A percentile compares a stretch with the other conserved stretches of the same genome.
These are phyloP conservation scores for Metopolophium dirhodum DNA, from an alignment of 1,140 invertebrate genomes.

Conservation along the genomic window DNA sequence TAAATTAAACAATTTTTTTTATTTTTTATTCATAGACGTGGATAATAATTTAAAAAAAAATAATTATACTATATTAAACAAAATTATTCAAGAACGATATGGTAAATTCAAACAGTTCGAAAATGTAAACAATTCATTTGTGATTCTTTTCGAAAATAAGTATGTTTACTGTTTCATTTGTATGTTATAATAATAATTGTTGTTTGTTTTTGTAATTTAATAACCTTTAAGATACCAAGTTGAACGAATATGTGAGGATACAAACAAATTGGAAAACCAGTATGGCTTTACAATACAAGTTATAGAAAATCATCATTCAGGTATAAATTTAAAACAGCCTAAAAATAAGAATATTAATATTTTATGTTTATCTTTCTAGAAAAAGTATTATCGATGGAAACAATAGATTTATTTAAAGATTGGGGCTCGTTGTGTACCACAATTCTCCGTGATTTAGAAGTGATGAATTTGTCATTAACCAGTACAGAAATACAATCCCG, in stretches of 20 bases:
- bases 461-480: background rate
- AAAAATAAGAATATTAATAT: background rate
- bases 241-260: background rate
- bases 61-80: background rate
- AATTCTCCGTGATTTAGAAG: background rate
- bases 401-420: slow-evolving; percentile 6
- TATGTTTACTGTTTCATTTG: background rate
- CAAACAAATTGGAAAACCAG: background rate
- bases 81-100: slow-evolving; percentile 15
- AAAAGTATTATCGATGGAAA: background rate
- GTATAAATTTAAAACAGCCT: background rate
- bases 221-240: background rate
- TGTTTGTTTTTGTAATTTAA: background rate
- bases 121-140: background rate
- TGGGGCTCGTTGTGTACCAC: background rate
- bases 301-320: background rate
- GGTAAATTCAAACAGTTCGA: background rate
- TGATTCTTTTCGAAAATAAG: background rate
- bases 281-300: background rate
- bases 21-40: background rate
- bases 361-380: slow-evolving; percentile 1
- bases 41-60: background rate
- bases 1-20: background rate
- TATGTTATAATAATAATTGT: background rate
- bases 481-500: background rate